Evolutionary conservation across 2,888 invertebrate species (phyloP).

Genomic region (Gonocerus acuteangulatus): DNA sequence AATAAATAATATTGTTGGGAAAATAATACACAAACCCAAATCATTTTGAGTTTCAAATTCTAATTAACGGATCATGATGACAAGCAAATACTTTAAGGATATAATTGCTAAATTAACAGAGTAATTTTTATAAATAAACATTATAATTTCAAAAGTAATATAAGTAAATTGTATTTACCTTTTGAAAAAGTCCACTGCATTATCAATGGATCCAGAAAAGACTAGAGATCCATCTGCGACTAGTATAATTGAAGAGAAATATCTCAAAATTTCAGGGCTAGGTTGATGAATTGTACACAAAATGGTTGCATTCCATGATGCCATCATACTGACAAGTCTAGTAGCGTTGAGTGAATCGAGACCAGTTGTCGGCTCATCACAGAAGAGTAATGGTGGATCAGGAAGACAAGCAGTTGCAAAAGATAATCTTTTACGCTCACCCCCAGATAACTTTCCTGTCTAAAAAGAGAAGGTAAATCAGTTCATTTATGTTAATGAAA

Average conservation of each 20-base stretch:
- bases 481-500: not conserved
- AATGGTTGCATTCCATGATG: constrained; percentile 65
- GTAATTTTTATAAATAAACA: too few relatives aligned
- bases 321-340: constrained; percentile 65
- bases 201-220: constrained; percentile 64
- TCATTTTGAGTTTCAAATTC: too few relatives aligned
- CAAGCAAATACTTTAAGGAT: too few relatives aligned
- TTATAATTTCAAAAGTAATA: too few relatives aligned
- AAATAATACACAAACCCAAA: too few relatives aligned
- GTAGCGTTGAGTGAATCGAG: constrained; percentile 87
- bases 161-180: constrained; percentile 49
- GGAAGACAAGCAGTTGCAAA: constrained; percentile 88
- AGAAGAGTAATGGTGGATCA: constrained; percentile 84
- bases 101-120: too few relatives aligned
- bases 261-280: constrained; percentile 73
- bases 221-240: constrained; percentile 83
- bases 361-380: constrained; percentile 90
- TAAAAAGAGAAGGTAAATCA: not conserved
- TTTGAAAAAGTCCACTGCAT: constrained; percentile 61
- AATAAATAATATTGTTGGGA: too few relatives aligned
- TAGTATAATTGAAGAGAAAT: constrained; percentile 72
- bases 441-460: constrained; percentile 64
- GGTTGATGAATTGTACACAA: constrained; percentile 93
- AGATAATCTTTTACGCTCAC: constrained; percentile 84
- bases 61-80: too few relatives aligned